phyloP scores from a whole-genome alignment of 2,888 invertebrate species.

The Thereva unica region DNA sequence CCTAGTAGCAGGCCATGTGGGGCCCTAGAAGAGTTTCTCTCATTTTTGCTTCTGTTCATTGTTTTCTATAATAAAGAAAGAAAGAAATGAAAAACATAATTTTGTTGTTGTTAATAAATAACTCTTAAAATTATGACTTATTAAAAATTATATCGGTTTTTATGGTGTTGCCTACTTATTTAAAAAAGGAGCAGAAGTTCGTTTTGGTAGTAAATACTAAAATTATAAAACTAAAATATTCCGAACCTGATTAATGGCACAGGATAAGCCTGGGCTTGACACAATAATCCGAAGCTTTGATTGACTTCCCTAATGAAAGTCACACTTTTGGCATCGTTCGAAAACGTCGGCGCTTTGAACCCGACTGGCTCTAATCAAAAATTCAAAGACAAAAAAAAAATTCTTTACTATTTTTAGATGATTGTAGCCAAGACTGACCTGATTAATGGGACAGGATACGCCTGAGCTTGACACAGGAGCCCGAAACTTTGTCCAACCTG shows the following conservation, averaged over 20 bases:
- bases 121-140: neutral
- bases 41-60: constrained; percentile 39
- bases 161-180: neutral
- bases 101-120: neutral
- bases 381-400: constrained; percentile 1
- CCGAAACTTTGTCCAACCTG: constrained; percentile 59
- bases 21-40: constrained; percentile 36
- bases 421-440: constrained; percentile 59
- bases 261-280: constrained; percentile 73
- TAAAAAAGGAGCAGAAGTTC: neutral
- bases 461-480: constrained; percentile 69
- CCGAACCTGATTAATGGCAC: constrained; percentile 72
- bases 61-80: constrained; percentile 26
- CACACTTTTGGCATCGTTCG: constrained; percentile 64
- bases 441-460: constrained; percentile 67
- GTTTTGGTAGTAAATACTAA: neutral
- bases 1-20: constrained; percentile 46
- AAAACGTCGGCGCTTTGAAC: constrained; percentile 64
- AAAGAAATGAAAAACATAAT: neutral
- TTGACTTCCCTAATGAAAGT: constrained; percentile 59
- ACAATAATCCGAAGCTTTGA: constrained; percentile 64
- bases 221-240: constrained; percentile 35
- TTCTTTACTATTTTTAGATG: neutral
- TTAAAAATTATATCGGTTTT: neutral
- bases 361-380: constrained; percentile 63